These are phyloP conservation scores for Notodonta dromedarius DNA, from an alignment of 2,888 invertebrate genomes.

Conservation along the genomic window DNA sequence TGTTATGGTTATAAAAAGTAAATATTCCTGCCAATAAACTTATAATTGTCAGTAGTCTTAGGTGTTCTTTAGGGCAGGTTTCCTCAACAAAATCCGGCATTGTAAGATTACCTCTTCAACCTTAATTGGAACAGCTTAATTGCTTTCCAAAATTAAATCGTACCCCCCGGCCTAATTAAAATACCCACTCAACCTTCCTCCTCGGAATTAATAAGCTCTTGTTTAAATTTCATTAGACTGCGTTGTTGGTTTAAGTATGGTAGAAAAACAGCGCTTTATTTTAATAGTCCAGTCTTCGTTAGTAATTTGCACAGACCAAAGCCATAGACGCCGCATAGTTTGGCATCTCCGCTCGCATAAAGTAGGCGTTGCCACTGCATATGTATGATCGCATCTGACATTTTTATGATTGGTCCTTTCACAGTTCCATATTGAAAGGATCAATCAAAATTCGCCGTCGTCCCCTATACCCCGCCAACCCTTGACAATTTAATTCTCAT, in stretches of 20 bases:
- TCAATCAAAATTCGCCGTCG: too few species aligned
- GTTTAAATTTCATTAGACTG: conserved; percentile 11
- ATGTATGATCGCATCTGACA: too few species aligned
- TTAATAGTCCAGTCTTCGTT: too few species aligned
- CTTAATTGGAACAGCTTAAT: conserved; percentile 18
- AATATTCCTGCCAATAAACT: neutral
- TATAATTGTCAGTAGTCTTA: too few species aligned
- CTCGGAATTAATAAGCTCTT: conserved; percentile 1
- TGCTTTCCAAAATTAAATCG: conserved; percentile 15
- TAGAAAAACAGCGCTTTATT: conserved; percentile 7
- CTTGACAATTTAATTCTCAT: too few species aligned
- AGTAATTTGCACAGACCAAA: too few species aligned
- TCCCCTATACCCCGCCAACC: too few species aligned
- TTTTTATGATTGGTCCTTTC: too few species aligned
- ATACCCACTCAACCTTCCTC: conserved; percentile 1
- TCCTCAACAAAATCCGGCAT: neutral
- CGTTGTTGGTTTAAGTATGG: conserved; percentile 6
- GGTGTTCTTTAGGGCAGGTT: neutral
- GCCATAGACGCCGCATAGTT: too few species aligned
- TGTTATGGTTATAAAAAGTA: neutral
- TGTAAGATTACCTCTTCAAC: conserved; percentile 8
- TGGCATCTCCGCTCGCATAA: too few species aligned
- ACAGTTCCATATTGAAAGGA: too few species aligned
- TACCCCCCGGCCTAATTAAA: conserved; percentile 18
- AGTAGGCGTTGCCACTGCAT: too few species aligned